Percentiles rank a stretch among this genome's conserved stretches.
Conservation (phyloP, 2,888 invertebrate genomes). For the Resseliella maxima region DNA sequence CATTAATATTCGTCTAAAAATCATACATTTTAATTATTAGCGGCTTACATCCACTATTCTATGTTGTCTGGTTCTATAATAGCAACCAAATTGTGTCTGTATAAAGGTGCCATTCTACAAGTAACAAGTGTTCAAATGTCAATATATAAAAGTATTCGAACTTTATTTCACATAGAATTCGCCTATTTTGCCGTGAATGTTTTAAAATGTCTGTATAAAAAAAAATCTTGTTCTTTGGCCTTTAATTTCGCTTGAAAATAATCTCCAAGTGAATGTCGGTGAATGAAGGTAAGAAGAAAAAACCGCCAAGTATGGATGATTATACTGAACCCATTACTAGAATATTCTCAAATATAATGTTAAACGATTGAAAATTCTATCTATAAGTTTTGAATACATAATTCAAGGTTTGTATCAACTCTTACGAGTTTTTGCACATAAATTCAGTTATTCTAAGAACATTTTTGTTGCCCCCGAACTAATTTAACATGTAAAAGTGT, state of each 20-base stretch:
- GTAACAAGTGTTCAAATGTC: too few relatives aligned
- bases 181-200: constrained; percentile 7
- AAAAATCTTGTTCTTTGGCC: not conserved
- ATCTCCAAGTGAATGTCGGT: not conserved
- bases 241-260: not conserved
- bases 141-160: too few relatives aligned
- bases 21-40: too few relatives aligned
- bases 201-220: too few relatives aligned
- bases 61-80: too few relatives aligned
- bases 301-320: not conserved
- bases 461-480: not conserved
- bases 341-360: not conserved
- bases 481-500: not conserved
- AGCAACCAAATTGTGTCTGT: too few relatives aligned
- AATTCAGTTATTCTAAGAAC: not conserved
- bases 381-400: not conserved
- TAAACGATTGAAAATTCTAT: constrained; percentile 25
- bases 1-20: constrained; percentile 19
- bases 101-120: too few relatives aligned
- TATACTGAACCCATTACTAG: not conserved
- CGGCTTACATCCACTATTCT: too few relatives aligned
- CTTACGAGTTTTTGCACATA: not conserved
- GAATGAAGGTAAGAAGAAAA: not conserved
- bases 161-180: too few relatives aligned
- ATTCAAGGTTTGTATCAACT: not conserved